Base-by-base conservation (phyloP, 2,888 invertebrate species). In the Callyntrura guangdongensis region DNA sequence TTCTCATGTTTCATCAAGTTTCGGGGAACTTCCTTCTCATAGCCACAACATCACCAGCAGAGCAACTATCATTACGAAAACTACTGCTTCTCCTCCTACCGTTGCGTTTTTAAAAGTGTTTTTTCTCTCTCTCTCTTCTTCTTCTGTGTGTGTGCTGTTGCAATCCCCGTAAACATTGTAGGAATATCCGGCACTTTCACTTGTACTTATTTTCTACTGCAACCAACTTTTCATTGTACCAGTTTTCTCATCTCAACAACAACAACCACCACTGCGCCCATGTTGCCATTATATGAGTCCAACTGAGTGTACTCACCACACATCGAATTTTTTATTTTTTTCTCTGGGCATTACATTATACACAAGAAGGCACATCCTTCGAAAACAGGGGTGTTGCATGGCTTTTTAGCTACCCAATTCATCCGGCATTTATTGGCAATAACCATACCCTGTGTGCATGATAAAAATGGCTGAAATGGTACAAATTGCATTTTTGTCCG, bases 131-230 rank as follows among this genome's bases (percentile, higher is more conserved):
- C 36, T n/a, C n/a, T n/a, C n/a, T n/a, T n/a, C n/a, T 6, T 36
- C 6, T 36, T 36, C 36, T 36, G 3, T 64, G 11, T 64, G 3
- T 64, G 14, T 27, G 56, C 56, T 56, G 36, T 14, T 59, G 25
- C 67, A 67, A 74, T 20, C 12, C 25, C 11, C 20, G 6, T 74
- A 45, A 36, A 36, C 12, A 45, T 74, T 11, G 36, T 36, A 59
- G 20, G 20, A 6, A 20, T 74, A n/a, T 49, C 47, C 6, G 20
- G 47, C 47, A 69, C 69, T 45, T 74, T 74, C 72, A 47, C 72
- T 74, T 14, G 17, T 20, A 61, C 3, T 64, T 11, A 22, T 64
- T 69, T 69, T n/a, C 69, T 14, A 53, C 77, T 20, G 27, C 49
- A 27, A 27, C 67, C 36, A 67, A 27, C 53, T 53, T 64, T 27